These are phyloP conservation scores for Lucilia sericata DNA, from an alignment of 1,140 invertebrate genomes.

Conservation along the genomic window DNA sequence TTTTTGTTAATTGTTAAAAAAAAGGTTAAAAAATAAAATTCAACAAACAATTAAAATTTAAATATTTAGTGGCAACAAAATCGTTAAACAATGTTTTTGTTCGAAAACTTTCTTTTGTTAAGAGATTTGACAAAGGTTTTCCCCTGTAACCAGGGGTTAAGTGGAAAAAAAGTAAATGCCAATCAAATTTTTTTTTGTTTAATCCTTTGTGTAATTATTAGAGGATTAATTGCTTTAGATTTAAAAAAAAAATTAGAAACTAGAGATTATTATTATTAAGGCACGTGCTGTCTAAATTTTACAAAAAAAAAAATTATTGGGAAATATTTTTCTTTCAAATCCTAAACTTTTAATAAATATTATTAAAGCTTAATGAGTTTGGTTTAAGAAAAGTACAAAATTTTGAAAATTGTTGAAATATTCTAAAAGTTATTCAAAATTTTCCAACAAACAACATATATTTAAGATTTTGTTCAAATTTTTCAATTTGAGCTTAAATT, in stretches of 20 bases:
- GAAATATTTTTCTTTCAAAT: too few species aligned
- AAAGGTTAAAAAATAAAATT: not conserved
- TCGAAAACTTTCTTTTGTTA: not conserved
- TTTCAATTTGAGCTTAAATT: too few species aligned
- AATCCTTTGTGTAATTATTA: slow-evolving; percentile 17
- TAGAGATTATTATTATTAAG: not conserved
- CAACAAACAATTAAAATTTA: slow-evolving; percentile 17
- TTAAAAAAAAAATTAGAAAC: not conserved
- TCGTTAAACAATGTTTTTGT: not conserved
- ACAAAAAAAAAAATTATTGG: not conserved
- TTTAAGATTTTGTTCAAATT: too few species aligned
- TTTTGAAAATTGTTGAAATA: too few species aligned
- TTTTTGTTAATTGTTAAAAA: not conserved
- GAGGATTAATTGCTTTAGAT: not conserved
- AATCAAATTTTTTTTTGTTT: not conserved
- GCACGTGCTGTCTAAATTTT: not conserved
- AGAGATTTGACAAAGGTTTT: not conserved
- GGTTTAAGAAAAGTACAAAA: too few species aligned
- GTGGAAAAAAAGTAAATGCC: not conserved
- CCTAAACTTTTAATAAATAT: too few species aligned
- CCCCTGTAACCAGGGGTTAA: not conserved
- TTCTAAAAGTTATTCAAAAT: too few species aligned
- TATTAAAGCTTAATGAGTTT: too few species aligned
- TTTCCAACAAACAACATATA: too few species aligned
- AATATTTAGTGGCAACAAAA: slow-evolving; percentile 20